These are phyloP conservation scores for Paramuricea clavata DNA, from an alignment of 92 coral and sea anemone species.

Conservation along the genomic window DNA sequence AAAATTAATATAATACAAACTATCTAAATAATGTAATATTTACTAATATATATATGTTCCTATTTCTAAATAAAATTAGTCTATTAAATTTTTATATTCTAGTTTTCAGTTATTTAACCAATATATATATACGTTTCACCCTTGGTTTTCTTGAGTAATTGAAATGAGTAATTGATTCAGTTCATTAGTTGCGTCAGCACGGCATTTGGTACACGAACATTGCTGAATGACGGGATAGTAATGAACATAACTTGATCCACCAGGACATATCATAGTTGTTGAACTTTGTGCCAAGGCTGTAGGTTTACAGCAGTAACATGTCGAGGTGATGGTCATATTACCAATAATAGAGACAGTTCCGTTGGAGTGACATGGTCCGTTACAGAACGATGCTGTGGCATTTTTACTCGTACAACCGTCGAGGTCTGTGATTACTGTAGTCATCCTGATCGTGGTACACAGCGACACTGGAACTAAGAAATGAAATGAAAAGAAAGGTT, in stretches of 20 bases:
- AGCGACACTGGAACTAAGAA: slow-evolving; percentile 24
- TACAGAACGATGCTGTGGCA: slow-evolving; percentile 22
- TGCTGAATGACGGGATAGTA: slow-evolving; percentile 69
- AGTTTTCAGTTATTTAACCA: background rate
- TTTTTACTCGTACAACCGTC: slow-evolving; percentile 22
- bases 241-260: slow-evolving; percentile 66
- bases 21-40: too few relatives aligned
- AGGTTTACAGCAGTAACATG: slow-evolving; percentile 85
- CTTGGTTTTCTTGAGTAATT: slow-evolving; percentile 5
- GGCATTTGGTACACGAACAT: slow-evolving; percentile 78
- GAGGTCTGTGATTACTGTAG: slow-evolving; percentile 1
- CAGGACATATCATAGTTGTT: slow-evolving; percentile 70
- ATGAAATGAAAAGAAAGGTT: background rate
- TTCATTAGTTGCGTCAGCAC: background rate
- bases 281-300: slow-evolving; percentile 51
- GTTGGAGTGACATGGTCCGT: slow-evolving; percentile 28
- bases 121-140: background rate
- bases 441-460: background rate
- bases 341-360: slow-evolving; percentile 26
- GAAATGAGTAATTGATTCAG: background rate
- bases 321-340: background rate
- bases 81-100: background rate
- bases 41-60: background rate
- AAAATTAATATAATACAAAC: too few relatives aligned
- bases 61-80: background rate